Conservation (phyloP, 2,113 vertebrate species). For the Bothrops jararaca region DNA sequence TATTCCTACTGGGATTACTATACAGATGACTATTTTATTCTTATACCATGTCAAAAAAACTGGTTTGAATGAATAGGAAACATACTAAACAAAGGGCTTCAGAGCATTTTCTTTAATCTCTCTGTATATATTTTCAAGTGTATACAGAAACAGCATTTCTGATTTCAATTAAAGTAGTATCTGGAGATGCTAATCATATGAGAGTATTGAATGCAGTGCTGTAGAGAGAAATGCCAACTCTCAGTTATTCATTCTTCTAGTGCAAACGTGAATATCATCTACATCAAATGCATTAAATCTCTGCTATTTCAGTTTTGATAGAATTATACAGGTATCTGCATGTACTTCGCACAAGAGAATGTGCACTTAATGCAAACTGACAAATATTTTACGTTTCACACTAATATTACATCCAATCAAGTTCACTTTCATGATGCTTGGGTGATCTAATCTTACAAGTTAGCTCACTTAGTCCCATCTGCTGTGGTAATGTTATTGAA, state of each 20-base stretch:
- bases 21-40: neutral
- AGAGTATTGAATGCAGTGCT: neutral
- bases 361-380: neutral
- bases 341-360: neutral
- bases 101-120: neutral
- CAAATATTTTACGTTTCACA: neutral
- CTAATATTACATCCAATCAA: neutral
- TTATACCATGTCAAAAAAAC: neutral
- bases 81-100: neutral
- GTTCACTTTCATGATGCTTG: slow-evolving; percentile 3
- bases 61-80: neutral
- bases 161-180: slow-evolving; percentile 6
- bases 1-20: neutral
- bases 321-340: neutral
- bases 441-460: neutral
- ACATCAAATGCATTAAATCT: neutral
- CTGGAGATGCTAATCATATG: neutral
- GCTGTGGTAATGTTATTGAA: neutral
- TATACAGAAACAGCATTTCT: neutral
- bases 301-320: neutral
- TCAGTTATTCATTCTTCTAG: neutral
- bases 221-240: neutral
- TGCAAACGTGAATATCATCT: neutral
- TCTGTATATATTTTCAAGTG: neutral
- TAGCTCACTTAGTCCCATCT: slow-evolving; percentile 1